Evolutionary conservation across 2,888 invertebrate genomes (phyloP).

Genomic region (Xanthostigma xanthostigma): DNA sequence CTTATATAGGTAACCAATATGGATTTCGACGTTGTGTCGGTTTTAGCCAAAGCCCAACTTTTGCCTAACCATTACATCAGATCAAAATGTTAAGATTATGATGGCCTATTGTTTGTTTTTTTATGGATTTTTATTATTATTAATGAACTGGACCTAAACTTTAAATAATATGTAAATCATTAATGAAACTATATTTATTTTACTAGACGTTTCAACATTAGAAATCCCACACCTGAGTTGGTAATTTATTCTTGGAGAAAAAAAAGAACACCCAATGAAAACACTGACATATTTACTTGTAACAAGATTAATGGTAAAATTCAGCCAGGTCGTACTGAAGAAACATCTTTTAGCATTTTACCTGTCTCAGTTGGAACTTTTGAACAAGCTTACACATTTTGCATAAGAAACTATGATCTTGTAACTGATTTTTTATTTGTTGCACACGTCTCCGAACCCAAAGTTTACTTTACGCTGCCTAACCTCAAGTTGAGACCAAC

Average conservation of each 20-base stretch:
- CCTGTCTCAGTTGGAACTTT: constrained; percentile 45
- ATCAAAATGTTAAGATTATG: too few relatives aligned
- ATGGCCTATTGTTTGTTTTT: neutral
- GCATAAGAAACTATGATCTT: constrained; percentile 39
- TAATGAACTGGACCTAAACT: neutral
- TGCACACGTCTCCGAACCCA: constrained; percentile 46
- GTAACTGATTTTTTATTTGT: constrained; percentile 42
- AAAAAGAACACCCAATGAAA: constrained; percentile 21
- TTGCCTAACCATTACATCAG: too few relatives aligned
- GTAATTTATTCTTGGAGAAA: constrained; percentile 44
- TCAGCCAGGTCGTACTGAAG: constrained; percentile 39
- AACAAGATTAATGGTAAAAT: constrained; percentile 40
- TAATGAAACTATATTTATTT: neutral
- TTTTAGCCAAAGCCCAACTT: too few relatives aligned
- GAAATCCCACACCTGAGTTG: constrained; percentile 47
- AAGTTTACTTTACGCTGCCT: constrained; percentile 40
- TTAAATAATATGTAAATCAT: neutral
- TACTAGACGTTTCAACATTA: constrained; percentile 41
- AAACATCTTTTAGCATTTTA: constrained; percentile 47
- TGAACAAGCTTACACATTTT: constrained; percentile 51
- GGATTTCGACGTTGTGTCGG: too few relatives aligned
- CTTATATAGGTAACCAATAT: too few relatives aligned
- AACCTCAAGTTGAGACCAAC: constrained; percentile 45
- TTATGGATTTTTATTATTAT: neutral
- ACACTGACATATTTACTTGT: constrained; percentile 39